phyloP scores from a whole-genome alignment of 2,113 vertebrate genomes.

The Gasterosteus aculeatus region DNA sequence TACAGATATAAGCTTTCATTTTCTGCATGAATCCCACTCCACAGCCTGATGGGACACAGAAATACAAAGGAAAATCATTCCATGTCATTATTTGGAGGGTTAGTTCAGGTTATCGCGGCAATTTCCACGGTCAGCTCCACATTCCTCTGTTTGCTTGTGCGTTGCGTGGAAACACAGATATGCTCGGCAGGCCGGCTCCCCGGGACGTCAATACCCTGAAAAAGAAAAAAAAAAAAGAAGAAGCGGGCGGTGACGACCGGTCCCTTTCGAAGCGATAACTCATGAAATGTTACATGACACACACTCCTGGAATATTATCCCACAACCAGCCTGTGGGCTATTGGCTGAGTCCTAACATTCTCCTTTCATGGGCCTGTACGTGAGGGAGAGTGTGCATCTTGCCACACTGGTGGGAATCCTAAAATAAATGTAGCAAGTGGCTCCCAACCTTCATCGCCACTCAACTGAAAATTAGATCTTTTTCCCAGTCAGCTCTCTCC shows the following conservation, averaged over 20 bases:
- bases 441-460: slow-evolving; percentile 78
- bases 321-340: slow-evolving; percentile 72
- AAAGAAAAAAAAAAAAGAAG: slow-evolving; percentile 41
- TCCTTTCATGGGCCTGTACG: slow-evolving; percentile 83
- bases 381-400: slow-evolving; percentile 77
- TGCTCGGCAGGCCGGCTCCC: slow-evolving; percentile 56
- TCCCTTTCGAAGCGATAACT: slow-evolving; percentile 80
- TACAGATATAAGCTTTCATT: slow-evolving; percentile 71
- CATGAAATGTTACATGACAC: slow-evolving; percentile 84
- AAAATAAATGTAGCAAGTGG: slow-evolving; percentile 85
- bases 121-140: slow-evolving; percentile 75
- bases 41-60: slow-evolving; percentile 68
- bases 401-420: slow-evolving; percentile 82
- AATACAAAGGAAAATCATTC: slow-evolving; percentile 76
- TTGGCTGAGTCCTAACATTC: slow-evolving; percentile 78
- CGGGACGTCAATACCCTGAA: slow-evolving; percentile 65
- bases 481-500: slow-evolving; percentile 79
- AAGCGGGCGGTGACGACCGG: slow-evolving; percentile 67
- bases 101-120: slow-evolving; percentile 77
- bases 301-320: slow-evolving; percentile 83
- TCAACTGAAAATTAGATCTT: slow-evolving; percentile 80
- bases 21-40: slow-evolving; percentile 67
- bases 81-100: slow-evolving; percentile 76
- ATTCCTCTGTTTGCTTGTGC: slow-evolving; percentile 63
- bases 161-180: slow-evolving; percentile 65